These are phyloP conservation scores for Nipponacmea schrenckii DNA, from an alignment of 2,888 invertebrate genomes.

Conservation along the genomic window DNA sequence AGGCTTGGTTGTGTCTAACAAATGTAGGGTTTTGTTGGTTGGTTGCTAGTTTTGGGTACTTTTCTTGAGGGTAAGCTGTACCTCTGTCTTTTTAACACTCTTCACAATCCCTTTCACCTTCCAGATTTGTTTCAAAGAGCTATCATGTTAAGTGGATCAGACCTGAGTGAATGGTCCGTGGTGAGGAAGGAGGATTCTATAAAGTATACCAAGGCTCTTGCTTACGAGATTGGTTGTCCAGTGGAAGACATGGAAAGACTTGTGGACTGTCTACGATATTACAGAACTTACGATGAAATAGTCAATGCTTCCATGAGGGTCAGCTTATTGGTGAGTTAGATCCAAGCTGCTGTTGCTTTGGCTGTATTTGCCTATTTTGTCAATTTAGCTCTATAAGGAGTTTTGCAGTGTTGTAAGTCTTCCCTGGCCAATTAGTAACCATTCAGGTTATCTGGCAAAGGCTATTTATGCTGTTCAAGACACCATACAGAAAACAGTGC, in stretches of 20 bases:
- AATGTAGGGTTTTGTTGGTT: too few relatives aligned
- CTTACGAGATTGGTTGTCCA: slow-evolving; percentile 55
- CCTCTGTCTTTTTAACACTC: too few relatives aligned
- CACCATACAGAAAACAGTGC: too few relatives aligned
- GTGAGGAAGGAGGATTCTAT: slow-evolving; percentile 53
- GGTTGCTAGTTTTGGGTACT: too few relatives aligned
- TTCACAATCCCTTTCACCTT: slow-evolving; percentile 6
- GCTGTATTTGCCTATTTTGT: neutral
- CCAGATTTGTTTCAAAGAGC: slow-evolving; percentile 67
- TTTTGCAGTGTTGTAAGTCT: too few relatives aligned
- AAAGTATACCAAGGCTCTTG: slow-evolving; percentile 63
- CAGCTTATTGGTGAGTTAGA: slow-evolving; percentile 50
- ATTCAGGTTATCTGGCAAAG: too few relatives aligned
- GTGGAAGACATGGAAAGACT: slow-evolving; percentile 53
- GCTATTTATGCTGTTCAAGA: too few relatives aligned
- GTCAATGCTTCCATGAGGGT: slow-evolving; percentile 62
- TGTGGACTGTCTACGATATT: slow-evolving; percentile 64
- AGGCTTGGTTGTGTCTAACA: too few relatives aligned
- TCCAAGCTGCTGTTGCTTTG: neutral
- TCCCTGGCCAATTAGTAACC: too few relatives aligned
- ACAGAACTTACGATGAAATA: slow-evolving; percentile 61
- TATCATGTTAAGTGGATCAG: slow-evolving; percentile 69
- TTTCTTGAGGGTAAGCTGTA: too few relatives aligned
- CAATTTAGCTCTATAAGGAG: neutral
- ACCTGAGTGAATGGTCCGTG: slow-evolving; percentile 66